These are phyloP conservation scores for Leptonema lineaticorne DNA, from an alignment of 1,140 invertebrate genomes.

Conservation along the genomic window DNA sequence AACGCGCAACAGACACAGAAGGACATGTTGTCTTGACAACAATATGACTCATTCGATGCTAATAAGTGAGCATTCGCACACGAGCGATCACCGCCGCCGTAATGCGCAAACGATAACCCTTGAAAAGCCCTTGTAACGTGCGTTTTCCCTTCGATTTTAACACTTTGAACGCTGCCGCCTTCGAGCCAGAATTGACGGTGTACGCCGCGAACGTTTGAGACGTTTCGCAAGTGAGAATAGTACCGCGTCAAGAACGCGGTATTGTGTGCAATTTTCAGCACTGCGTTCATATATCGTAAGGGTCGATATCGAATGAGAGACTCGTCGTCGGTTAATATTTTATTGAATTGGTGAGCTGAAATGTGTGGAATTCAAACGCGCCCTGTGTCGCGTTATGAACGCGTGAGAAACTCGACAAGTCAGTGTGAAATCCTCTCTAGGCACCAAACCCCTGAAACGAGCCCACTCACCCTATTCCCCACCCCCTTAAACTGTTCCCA, in stretches of 20 bases:
- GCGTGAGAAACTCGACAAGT: conserved; percentile 39
- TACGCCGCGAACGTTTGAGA: background rate
- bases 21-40: conserved; percentile 31
- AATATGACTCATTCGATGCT: conserved; percentile 37
- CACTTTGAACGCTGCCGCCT: background rate
- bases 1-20: conserved; percentile 3
- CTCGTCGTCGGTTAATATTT: background rate
- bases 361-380: conserved; percentile 39
- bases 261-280: background rate
- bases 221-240: background rate
- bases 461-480: too few relatives aligned
- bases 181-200: background rate
- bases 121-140: background rate
- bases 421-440: conserved; percentile 41
- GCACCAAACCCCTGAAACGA: too few relatives aligned
- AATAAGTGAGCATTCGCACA: conserved; percentile 35
- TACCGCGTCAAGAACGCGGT: background rate
- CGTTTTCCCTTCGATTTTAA: background rate
- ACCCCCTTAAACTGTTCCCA: too few relatives aligned
- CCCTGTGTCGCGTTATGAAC: conserved; percentile 39
- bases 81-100: conserved; percentile 8
- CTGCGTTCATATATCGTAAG: background rate
- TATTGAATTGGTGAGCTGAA: conserved; percentile 15
- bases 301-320: background rate
- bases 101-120: background rate